Evolutionary conservation across 1,140 invertebrate species (phyloP), one percentile per base, ranked within the genome.

Genomic region (Drosophila ananassae): DNA sequence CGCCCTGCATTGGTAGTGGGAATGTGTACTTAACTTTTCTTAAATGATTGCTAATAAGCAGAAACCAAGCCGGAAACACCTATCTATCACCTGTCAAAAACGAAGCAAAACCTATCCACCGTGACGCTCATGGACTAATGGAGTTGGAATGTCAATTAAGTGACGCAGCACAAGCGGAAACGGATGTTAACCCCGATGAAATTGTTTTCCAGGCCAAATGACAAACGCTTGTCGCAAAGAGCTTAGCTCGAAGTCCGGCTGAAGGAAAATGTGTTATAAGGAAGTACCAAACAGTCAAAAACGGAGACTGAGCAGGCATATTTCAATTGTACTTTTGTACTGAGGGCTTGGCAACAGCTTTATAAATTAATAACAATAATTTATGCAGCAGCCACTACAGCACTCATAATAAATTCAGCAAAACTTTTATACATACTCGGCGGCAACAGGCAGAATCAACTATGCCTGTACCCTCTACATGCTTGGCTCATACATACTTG

Each of bases 331-430:
- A 51, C 55, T 10, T 37, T 12, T 12, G 9, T 59, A 47, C 0
- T 9, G 46, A 67, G 34, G 34, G 22, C 51, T 61, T 60, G 78
- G 74, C 58, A 85, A 52, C 69, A 89, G 63, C 78, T 87, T 85
- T 85, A 71, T 87, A 87, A 85, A 85, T 85, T 87, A 85, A 87
- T 87, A 85, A 89, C 74, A 85, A 82, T 82, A 87, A 87, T 85
- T 82, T 85, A 85, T 82, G 74, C 82, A 85, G 69, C 71, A 57
- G 72, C 73, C 66, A 78, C 73, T 75, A 78, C 78, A 87, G 68
- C 77, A 57, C 71, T 85, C 78, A 78, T 87, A 85, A 85, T 85
- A 85, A 81, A 85, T 85, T 87, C 82, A 74, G 64, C 52, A 52
- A 71, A 85, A 76, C 76, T 72, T 87, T 85, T 82, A 56, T 74